Evolutionary conservation across 2,797 vertebrate genomes (phyloP).

Genomic region (Coreius guichenoti): DNA sequence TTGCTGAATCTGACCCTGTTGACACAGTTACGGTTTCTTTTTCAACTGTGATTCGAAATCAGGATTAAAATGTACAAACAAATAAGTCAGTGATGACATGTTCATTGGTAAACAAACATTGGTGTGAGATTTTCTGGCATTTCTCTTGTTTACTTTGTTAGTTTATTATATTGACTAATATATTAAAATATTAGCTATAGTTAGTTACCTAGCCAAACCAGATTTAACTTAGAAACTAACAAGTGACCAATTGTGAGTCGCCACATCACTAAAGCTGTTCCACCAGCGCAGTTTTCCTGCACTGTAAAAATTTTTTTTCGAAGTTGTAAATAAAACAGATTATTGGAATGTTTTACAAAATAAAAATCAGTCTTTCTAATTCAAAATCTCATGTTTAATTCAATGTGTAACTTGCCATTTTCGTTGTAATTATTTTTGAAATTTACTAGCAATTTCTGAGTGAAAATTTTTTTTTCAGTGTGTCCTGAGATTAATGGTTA

Average conservation of each 20-base stretch:
- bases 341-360: background rate
- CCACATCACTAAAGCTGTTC: background rate
- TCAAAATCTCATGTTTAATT: background rate
- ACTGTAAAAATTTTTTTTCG: background rate
- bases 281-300: background rate
- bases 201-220: background rate
- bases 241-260: background rate
- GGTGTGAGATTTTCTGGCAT: background rate
- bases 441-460: background rate
- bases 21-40: background rate
- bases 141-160: background rate
- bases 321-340: background rate
- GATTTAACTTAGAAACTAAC: background rate
- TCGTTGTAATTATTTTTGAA: fast-evolving
- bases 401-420: background rate
- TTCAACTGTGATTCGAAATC: background rate
- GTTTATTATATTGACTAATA: background rate
- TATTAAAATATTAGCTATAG: background rate
- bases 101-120: constrained; percentile 8
- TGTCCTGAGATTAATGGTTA: background rate
- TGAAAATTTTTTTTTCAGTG: too few species aligned
- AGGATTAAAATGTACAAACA: background rate
- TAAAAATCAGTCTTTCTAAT: background rate
- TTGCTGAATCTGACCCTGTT: background rate
- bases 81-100: background rate